These are phyloP conservation scores for Spilosoma lubricipeda DNA, from an alignment of 2,888 invertebrate genomes.

Conservation along the genomic window DNA sequence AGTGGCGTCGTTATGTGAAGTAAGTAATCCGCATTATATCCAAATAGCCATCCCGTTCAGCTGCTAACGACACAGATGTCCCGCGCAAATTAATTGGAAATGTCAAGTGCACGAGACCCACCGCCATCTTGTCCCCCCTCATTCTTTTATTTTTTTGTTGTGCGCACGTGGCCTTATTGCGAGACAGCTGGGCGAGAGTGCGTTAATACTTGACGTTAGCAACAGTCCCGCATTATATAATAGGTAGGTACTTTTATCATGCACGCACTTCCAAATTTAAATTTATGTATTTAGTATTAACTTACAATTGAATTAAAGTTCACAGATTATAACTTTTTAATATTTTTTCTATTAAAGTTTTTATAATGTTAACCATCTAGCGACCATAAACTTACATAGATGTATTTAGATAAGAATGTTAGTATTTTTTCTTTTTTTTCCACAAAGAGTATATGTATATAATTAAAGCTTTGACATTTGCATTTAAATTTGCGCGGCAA, in stretches of 20 bases:
- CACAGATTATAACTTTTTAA: neutral
- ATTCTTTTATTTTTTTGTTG: conserved; percentile 71
- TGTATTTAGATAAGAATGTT: no score
- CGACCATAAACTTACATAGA: no score
- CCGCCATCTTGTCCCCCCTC: conserved; percentile 79
- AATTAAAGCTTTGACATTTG: conserved; percentile 45
- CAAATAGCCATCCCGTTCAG: conserved; percentile 76
- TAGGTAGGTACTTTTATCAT: conserved; percentile 1
- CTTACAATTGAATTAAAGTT: neutral
- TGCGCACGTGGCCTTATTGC: conserved; percentile 81
- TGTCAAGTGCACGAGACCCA: conserved; percentile 83
- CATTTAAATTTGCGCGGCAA: conserved; percentile 63
- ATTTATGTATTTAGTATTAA: neutral
- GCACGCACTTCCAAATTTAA: conserved; percentile 10
- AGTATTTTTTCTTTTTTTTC: neutral
- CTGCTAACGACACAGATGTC: conserved; percentile 84
- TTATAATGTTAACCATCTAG: neutral
- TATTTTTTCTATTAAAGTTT: neutral
- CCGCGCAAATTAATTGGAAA: conserved; percentile 86
- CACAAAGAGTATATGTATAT: neutral
- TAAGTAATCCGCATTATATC: conserved; percentile 77
- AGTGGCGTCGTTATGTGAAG: conserved; percentile 56
- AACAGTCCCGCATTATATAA: conserved; percentile 43
- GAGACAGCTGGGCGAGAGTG: conserved; percentile 80
- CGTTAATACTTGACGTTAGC: conserved; percentile 69